These are phyloP conservation scores for Oncopodura yosiiana DNA, from an alignment of 1,140 invertebrate species.

Conservation along the genomic window DNA sequence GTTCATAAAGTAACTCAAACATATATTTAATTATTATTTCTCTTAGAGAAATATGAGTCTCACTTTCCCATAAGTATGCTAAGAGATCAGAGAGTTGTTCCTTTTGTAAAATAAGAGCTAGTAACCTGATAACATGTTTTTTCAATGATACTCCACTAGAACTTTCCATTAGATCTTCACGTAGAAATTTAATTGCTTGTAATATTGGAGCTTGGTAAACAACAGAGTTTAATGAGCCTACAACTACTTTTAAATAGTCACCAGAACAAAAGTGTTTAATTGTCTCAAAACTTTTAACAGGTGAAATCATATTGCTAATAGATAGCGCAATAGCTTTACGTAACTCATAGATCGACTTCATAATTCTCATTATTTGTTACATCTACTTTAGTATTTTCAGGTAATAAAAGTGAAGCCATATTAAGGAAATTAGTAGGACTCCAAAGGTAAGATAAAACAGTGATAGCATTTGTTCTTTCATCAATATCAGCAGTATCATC, in stretches of 20 bases:
- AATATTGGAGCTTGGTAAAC: conserved; percentile 2
- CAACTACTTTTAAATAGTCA: conserved; percentile 7
- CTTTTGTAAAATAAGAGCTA: conserved; percentile 10
- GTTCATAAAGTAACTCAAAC: neutral
- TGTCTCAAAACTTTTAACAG: neutral
- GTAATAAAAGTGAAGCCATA: conserved; percentile 12
- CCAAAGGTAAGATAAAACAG: conserved; percentile 9
- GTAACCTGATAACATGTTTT: conserved; percentile 7
- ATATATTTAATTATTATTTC: conserved; percentile 3
- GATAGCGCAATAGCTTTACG: conserved; percentile 7
- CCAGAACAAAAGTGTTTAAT: conserved; percentile 2
- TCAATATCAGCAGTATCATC: neutral
- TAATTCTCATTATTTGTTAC: neutral
- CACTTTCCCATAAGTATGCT: conserved; percentile 18
- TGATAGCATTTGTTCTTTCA: conserved; percentile 10
- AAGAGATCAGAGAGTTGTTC: conserved; percentile 9
- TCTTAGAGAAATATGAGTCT: neutral
- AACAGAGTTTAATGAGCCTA: conserved; percentile 4
- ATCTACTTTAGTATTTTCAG: conserved; percentile 2
- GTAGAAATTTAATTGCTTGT: conserved; percentile 11
- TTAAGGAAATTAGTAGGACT: conserved; percentile 13
- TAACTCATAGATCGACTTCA: conserved; percentile 4
- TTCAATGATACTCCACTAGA: conserved; percentile 3
- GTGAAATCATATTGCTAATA: neutral
- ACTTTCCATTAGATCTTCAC: conserved; percentile 16